These are phyloP conservation scores for Pandemis corylana DNA, from an alignment of 2,888 invertebrate genomes.

Conservation along the genomic window DNA sequence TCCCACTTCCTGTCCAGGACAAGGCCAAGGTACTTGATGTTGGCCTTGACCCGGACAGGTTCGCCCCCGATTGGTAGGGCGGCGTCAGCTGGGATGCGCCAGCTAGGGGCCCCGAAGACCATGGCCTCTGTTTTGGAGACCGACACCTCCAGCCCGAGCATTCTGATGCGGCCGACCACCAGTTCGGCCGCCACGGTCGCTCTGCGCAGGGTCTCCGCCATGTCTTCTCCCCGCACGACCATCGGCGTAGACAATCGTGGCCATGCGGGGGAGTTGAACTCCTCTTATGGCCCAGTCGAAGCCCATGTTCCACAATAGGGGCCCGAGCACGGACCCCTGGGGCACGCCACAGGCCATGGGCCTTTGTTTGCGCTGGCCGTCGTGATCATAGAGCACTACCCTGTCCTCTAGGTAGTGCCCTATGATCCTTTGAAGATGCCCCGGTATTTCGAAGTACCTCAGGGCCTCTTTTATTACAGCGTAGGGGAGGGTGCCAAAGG, in stretches of 20 bases:
- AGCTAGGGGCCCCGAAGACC: background rate
- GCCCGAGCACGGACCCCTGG: background rate
- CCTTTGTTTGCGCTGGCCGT: background rate
- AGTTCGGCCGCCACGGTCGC: background rate
- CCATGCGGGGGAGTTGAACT: background rate
- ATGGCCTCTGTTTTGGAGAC: background rate
- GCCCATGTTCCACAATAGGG: background rate
- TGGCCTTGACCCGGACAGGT: background rate
- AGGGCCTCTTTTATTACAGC: background rate
- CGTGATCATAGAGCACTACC: no score
- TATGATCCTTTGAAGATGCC: background rate
- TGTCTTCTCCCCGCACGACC: background rate
- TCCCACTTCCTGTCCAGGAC: no score
- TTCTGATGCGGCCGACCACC: background rate
- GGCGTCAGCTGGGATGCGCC: background rate
- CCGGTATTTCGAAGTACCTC: background rate
- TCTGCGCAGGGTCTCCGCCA: background rate
- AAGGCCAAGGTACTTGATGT: no score
- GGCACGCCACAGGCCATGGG: background rate
- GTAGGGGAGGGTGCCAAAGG: background rate
- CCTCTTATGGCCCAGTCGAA: constrained; percentile 1
- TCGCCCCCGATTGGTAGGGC: background rate
- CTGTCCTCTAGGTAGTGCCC: no score
- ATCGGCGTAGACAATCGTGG: background rate
- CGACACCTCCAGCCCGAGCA: background rate